Percentiles rank a stretch among this genome's conserved stretches.
phyloP scores from a whole-genome alignment of 2,888 invertebrate species.

The Opisthograptis luteolata region DNA sequence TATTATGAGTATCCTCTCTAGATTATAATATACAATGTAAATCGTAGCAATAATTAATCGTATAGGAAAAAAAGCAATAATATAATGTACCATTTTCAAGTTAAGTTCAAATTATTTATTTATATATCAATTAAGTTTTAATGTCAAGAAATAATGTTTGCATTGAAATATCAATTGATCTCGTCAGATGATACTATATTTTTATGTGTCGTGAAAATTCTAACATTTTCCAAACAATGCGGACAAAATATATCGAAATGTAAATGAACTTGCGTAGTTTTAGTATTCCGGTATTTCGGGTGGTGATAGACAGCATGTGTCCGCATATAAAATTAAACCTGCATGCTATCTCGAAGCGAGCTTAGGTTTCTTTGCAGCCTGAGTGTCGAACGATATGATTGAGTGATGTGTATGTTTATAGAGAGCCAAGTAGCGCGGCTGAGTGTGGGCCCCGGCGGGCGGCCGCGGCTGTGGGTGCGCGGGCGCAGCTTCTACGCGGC shows the following conservation, averaged over 20 bases:
- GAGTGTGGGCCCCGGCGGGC: constrained; percentile 77
- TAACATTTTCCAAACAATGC: background rate
- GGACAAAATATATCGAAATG: constrained; percentile 1
- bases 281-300: constrained; percentile 4
- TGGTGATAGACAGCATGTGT: constrained; percentile 6
- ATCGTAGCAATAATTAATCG: no score
- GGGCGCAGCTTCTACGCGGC: constrained; percentile 80
- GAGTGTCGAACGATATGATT: background rate
- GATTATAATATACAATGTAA: no score
- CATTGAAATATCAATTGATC: background rate
- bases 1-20: no score
- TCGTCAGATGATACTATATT: background rate
- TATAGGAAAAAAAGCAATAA: no score
- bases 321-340: background rate
- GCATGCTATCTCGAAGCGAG: constrained; percentile 8
- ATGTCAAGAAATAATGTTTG: no score
- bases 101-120: no score
- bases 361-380: background rate
- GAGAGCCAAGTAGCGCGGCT: constrained; percentile 70
- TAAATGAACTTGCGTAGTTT: constrained; percentile 1
- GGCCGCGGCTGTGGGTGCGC: constrained; percentile 77
- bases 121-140: no score
- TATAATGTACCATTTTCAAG: no score
- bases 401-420: constrained; percentile 40
- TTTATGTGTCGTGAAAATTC: background rate